A percentile compares a stretch with the other conserved stretches of the same genome.
Conservation (phyloP, 2,113 vertebrate species). For the Cisticola juncidis region DNA sequence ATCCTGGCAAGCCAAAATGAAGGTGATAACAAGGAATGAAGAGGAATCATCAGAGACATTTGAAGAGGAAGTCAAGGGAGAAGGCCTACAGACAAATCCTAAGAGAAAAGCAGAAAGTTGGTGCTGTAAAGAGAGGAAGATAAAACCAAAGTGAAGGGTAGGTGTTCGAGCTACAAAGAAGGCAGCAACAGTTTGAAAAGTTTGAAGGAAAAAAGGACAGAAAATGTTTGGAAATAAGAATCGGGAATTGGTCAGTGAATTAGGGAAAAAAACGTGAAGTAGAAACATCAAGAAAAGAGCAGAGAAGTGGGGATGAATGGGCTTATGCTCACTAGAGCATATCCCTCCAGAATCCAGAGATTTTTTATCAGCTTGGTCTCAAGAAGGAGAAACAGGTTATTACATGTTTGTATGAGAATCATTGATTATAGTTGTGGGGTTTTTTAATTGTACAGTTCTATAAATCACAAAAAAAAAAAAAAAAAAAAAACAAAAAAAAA, state of each 20-base stretch:
- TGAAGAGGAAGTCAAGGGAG: background rate
- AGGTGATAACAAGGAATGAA: background rate
- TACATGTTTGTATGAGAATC: background rate
- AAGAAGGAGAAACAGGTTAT: background rate
- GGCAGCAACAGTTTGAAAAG: background rate
- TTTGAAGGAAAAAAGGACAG: background rate
- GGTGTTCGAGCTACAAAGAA: background rate
- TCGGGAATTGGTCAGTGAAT: background rate
- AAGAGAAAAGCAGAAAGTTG: background rate
- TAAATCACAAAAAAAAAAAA: background rate
- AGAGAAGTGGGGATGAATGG: accelerated
- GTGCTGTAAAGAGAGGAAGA: background rate
- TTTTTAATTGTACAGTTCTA: background rate
- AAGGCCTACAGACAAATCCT: background rate
- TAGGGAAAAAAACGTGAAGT: background rate
- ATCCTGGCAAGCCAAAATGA: background rate
- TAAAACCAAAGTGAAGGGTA: background rate
- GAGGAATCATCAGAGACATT: background rate
- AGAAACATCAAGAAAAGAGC: background rate
- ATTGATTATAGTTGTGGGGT: background rate
- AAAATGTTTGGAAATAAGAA: background rate
- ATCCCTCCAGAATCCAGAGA: background rate
- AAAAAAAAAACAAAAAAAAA: background rate
- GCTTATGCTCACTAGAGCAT: background rate
- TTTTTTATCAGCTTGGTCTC: background rate